Percentiles rank a stretch among this genome's conserved stretches.
phyloP scores from a whole-genome alignment of 2,888 invertebrate genomes.

The Halocaridina rubra region DNA sequence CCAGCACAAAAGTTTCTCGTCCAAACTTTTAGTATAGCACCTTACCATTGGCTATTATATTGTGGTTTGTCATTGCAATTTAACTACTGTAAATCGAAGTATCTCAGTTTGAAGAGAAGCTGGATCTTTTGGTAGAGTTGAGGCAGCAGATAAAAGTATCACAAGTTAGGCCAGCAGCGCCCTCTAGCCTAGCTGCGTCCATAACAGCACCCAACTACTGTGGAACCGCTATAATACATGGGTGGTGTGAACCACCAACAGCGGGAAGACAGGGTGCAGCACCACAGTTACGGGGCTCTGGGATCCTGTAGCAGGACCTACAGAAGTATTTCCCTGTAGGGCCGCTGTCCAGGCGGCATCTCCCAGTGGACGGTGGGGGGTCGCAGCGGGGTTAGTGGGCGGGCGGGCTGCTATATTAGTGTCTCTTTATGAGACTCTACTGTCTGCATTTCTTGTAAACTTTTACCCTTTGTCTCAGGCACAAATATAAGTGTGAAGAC shows the following conservation, averaged over 20 bases:
- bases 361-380: conserved; percentile 64
- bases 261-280: conserved; percentile 45
- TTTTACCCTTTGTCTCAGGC: conserved; percentile 91
- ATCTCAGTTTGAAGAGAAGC: neutral
- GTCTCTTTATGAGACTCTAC: conserved; percentile 54
- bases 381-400: conserved; percentile 61
- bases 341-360: conserved; percentile 61
- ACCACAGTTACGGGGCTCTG: conserved; percentile 35
- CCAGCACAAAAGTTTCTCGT: too few relatives aligned
- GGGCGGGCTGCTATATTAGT: conserved; percentile 63
- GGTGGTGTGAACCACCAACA: conserved; percentile 39
- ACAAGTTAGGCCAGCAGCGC: conserved; percentile 26
- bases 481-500: conserved; percentile 88
- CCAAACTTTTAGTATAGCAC: neutral
- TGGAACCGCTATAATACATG: conserved; percentile 24
- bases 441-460: conserved; percentile 85
- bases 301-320: conserved; percentile 45
- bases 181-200: conserved; percentile 55
- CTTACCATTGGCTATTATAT: neutral
- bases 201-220: conserved; percentile 16
- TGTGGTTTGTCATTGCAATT: neutral
- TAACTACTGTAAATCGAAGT: neutral
- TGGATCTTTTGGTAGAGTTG: neutral
- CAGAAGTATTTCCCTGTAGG: conserved; percentile 63
- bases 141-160: conserved; percentile 18